Evolutionary conservation across 2,888 invertebrate species (phyloP), one percentile per base, ranked within the genome.

Genomic region (Ganaspis brasiliensis): DNA sequence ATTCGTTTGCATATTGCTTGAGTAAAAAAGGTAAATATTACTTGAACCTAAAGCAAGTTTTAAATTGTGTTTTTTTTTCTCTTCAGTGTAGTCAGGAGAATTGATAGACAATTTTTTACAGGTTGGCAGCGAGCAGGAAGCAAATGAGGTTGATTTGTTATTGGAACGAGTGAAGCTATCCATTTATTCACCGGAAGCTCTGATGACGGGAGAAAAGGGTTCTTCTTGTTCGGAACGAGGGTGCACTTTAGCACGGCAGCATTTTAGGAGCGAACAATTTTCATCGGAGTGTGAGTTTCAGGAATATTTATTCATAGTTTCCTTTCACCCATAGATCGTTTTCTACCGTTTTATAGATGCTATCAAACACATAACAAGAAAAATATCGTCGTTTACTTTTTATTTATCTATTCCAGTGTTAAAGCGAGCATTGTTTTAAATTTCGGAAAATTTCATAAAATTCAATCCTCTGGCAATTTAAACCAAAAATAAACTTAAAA

Each of bases 251-350:
- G 67, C 67, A 40, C 1, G 4, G 40, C 6, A 45, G n/a, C 21
- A 67, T 67, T 67, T 67, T 67, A 67, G 40, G 9, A 40, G 67
- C 40, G 67, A 40, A 24, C 67, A 67, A 67, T 26, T 24, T 67
- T 67, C 9, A 24, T 24, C n/a, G 24, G 24, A 67, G 24, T 67
- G 24, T 67, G 67, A 67, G 21, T 67, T 67, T 40, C 67, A 67
- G 24, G 82, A 83, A 86, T 86, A 86, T 86, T 85, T 85, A 86
- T 86, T 84, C 78, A 83, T 83, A 82, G 79, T 78, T 80, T 80
- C 71, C 61, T 67, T n/a, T 40, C 71, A 73, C 73, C 75, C 75
- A 74, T 45, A 40, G n/a, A 37, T 74, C 59, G n/a, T 16, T 57
- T 24, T 74, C 21, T 59, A 16, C 19, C 37, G 45, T 45, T 52